Base-by-base conservation (phyloP, 1,140 invertebrate genomes). In the Phortica variegata region DNA sequence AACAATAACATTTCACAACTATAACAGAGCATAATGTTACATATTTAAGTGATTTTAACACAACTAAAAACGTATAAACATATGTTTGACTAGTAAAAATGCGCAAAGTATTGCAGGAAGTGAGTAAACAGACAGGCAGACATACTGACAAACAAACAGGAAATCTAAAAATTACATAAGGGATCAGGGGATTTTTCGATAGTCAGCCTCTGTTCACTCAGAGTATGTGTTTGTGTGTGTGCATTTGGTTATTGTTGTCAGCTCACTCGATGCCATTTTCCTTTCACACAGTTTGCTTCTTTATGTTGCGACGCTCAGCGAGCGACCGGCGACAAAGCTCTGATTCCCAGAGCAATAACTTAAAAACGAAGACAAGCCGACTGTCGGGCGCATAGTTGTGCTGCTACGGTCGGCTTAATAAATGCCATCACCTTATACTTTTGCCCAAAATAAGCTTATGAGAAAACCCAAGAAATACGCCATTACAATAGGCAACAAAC, bases 101-200 rank as follows among this genome's bases (percentile, higher is more conserved):
- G 21, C 29, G 21, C 31, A 34, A 32, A 19, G 16, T 32, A 38
- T 37, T 16, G 19, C 8, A 38, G 21, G 29, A 26, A 6, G 23
- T 26, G 23, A 6, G 23, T 26, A 26, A 26, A 26, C n/a, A n/a
- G n/a, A n/a, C n/a, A n/a, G n/a, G n/a, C n/a, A n/a, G n/a, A n/a
- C n/a, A n/a, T n/a, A n/a, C n/a, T n/a, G n/a, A n/a, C n/a, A n/a
- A n/a, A n/a, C n/a, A 36, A 59, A 59, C 52, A 59, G 61, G 52
- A 71, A 71, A 72, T 71, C 68, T 72, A 61, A 72, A 72, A 72
- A 72, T 72, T 72, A 72, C 68, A 72, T 72, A 68, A 72, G 68
- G 68, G 68, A 72, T 61, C 58, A 57, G 45, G 68, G 68, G 68
- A 68, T 55, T 65, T 61, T 69, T 58, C 49, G 56, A 61, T 54